Base-by-base conservation (phyloP, 2,888 invertebrate genomes). In the Platypus cylindrus region DNA sequence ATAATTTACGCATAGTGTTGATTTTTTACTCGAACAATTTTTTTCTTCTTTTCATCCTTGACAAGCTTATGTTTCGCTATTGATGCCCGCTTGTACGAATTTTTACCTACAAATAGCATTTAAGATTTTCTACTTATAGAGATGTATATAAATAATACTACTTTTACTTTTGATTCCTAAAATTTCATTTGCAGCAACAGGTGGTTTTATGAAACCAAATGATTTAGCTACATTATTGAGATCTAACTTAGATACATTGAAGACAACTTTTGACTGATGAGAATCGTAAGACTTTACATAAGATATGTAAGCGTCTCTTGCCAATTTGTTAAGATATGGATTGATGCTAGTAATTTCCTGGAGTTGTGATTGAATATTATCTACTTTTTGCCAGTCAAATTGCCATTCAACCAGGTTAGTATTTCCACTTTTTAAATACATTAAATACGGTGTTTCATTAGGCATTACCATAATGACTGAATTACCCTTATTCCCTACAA, bases 211-310 rank as follows among this genome's bases (percentile, higher is more conserved):
- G 59, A 98, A 95, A 11, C 97, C 97, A 63, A 97, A 98, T 2
- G 94, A 91, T 55, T 79, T 78, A 3, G 84, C 81, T 3, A 91
- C 90, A 56, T 81, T 77, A 3, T 77, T 73, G 53, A 98, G 66
- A 60, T 98, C 93, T 44, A 98, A 66, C 0, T 84, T 89, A 51
- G 83, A 78, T 28, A 97, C 78, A 60, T 97, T 83, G 62, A 90
- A 98, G 51, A 97, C 91, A 12, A 81, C 78, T 60, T 94, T 95
- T 50, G 93, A 70, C 55, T 85, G 84, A 64, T 97, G 97, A 0
- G 94, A 93, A 59, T 95, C 93, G 59, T 98, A 98, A 0, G 97
- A 87, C 36, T 97, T 70, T 2, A 98, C 75, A 59, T 94, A 98
- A 2, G 87, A 79, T 60, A 93, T 95, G 66, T 89, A 97, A 0